Percentiles rank a stretch among this genome's conserved stretches.
phyloP scores from a whole-genome alignment of 2,888 invertebrate species.

The Augiades crinisus region DNA sequence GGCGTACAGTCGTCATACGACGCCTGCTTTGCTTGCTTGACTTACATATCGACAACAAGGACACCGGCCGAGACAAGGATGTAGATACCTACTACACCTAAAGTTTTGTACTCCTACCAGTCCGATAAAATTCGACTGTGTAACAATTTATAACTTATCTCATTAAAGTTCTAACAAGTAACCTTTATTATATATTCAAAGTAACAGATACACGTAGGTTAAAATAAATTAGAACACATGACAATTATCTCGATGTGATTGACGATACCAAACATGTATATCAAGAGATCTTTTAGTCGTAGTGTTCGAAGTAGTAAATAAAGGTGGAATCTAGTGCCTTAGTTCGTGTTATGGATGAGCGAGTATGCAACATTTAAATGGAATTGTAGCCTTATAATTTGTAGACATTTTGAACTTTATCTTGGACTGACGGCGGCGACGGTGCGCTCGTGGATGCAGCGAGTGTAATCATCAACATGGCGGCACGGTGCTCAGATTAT shows the following conservation, averaged over 20 bases:
- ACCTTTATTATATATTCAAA: slow-evolving; percentile 17
- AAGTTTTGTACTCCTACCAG: not conserved
- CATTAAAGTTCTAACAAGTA: slow-evolving; percentile 19
- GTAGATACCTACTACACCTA: slow-evolving; percentile 8
- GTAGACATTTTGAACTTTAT: slow-evolving; percentile 16
- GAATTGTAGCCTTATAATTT: slow-evolving; percentile 2
- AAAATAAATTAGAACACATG: not conserved
- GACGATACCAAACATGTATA: not conserved
- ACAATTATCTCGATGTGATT: not conserved
- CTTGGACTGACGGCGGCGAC: not conserved
- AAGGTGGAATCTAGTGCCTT: not conserved
- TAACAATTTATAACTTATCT: slow-evolving; percentile 5
- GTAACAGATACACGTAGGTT: not conserved
- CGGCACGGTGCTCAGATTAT: slow-evolving; percentile 7
- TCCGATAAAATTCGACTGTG: not conserved
- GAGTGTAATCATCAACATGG: slow-evolving; percentile 1
- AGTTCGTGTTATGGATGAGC: slow-evolving; percentile 1
- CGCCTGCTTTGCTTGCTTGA: slow-evolving; percentile 40
- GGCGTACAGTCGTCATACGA: slow-evolving; percentile 42
- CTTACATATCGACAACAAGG: slow-evolving; percentile 50
- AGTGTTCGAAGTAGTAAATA: too few relatives aligned
- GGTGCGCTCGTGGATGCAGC: not conserved
- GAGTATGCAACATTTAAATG: slow-evolving; percentile 7
- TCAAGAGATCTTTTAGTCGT: too few relatives aligned
- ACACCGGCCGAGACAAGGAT: slow-evolving; percentile 38